Conservation (phyloP, 2,888 invertebrate genomes). For the Esperia sulphurella region DNA sequence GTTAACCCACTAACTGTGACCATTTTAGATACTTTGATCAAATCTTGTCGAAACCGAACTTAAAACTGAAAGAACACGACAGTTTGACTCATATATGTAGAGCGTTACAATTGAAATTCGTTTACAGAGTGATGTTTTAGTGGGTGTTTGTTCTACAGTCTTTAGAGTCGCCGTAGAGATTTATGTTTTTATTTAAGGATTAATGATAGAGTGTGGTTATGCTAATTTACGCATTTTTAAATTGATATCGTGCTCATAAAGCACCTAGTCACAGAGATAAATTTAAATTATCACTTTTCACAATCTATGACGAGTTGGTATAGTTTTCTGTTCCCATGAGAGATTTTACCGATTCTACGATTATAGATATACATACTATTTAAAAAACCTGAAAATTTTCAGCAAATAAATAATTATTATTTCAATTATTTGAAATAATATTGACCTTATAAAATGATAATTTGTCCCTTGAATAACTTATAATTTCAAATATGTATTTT, state of each 20-base stretch:
- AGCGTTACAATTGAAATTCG: conserved; percentile 44
- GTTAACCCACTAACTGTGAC: conserved; percentile 80
- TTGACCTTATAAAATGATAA: too few relatives aligned
- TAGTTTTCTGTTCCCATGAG: too few relatives aligned
- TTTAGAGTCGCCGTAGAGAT: conserved; percentile 64
- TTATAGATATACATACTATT: too few relatives aligned
- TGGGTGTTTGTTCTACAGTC: conserved; percentile 74
- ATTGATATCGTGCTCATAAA: conserved; percentile 47
- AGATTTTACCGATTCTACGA: too few relatives aligned
- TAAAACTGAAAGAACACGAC: conserved; percentile 26
- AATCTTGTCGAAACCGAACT: conserved; percentile 71
- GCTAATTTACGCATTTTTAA: conserved; percentile 61
- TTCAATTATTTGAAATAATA: background rate
- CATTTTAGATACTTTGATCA: conserved; percentile 80
- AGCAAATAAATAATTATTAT: conserved; percentile 18
- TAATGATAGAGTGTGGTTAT: conserved; percentile 71
- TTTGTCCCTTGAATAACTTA: background rate
- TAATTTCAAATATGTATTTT: conserved; percentile 17
- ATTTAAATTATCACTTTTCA: conserved; percentile 25
- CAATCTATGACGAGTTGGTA: background rate
- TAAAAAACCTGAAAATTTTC: background rate
- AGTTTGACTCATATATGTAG: conserved; percentile 32
- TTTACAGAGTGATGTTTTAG: conserved; percentile 24
- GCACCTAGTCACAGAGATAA: conserved; percentile 19
- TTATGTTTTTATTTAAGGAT: conserved; percentile 78